Evolutionary conservation across 2,113 vertebrate species (phyloP).

Genomic region (Oreotragus oreotragus): DNA sequence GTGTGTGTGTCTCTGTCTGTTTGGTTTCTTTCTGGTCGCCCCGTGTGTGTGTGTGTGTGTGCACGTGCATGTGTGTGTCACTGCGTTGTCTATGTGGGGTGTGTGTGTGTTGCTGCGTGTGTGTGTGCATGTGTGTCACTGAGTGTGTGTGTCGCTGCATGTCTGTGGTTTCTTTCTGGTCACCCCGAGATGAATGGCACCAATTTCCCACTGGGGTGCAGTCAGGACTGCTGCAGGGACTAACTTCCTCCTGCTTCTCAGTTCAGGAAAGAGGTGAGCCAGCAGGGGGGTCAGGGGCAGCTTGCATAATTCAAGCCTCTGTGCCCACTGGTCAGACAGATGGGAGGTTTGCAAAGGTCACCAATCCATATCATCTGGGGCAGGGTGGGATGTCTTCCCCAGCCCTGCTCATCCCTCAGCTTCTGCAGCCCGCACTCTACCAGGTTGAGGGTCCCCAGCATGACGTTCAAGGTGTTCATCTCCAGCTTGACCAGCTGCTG

Average conservation of each 20-base stretch:
- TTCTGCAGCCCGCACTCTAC: slow-evolving; percentile 73
- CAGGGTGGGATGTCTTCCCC: neutral
- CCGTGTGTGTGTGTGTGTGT: too few relatives aligned
- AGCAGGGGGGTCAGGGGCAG: neutral
- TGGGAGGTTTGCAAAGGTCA: neutral
- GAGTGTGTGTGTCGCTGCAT: too few relatives aligned
- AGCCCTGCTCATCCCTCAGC: neutral
- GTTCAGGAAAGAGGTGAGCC: neutral
- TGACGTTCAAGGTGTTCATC: slow-evolving; percentile 99
- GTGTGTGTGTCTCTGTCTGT: too few relatives aligned
- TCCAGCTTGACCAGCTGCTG: slow-evolving; percentile 96
- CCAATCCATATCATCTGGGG: neutral
- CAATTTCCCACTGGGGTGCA: neutral
- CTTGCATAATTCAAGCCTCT: neutral
- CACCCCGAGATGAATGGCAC: rapidly evolving
- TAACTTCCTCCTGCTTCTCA: neutral
- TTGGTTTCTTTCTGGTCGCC: too few relatives aligned
- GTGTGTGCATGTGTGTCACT: too few relatives aligned
- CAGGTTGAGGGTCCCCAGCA: slow-evolving; percentile 97
- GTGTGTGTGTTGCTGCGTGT: too few relatives aligned
- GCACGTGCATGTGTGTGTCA: too few relatives aligned
- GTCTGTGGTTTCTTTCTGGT: neutral
- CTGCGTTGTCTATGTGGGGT: too few relatives aligned
- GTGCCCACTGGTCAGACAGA: neutral
- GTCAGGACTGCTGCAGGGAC: neutral